Percentiles rank a stretch among this genome's conserved stretches.
These are phyloP conservation scores for Pachyseris speciosa DNA, from an alignment of 64 coral and sea anemone species.

Conservation along the genomic window DNA sequence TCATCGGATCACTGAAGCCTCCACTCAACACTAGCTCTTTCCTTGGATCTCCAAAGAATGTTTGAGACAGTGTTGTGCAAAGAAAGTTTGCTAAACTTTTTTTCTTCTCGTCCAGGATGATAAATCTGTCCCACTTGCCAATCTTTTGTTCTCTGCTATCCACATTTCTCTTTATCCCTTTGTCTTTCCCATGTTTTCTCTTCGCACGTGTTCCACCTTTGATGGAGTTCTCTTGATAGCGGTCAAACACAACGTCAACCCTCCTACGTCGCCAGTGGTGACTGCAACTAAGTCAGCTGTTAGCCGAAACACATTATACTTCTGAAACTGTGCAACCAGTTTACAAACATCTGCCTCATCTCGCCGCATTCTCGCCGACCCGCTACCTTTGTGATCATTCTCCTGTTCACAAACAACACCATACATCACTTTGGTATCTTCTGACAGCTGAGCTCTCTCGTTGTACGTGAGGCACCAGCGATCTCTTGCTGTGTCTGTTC, in stretches of 20 bases:
- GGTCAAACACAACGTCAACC: conserved; percentile 70
- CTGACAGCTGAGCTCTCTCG: conserved; percentile 57
- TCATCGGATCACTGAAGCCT: conserved; percentile 45
- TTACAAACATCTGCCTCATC: conserved; percentile 62
- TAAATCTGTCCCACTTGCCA: conserved; percentile 59
- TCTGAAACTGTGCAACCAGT: conserved; percentile 7
- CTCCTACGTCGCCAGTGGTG: conserved; percentile 53
- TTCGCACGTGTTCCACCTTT: conserved; percentile 47
- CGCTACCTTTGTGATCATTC: conserved; percentile 36
- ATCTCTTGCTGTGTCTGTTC: conserved; percentile 63
- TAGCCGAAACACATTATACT: conserved; percentile 11
- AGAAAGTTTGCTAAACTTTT: conserved; percentile 56
- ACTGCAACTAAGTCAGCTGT: conserved; percentile 49
- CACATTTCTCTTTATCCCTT: conserved; percentile 23
- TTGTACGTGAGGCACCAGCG: conserved; percentile 75
- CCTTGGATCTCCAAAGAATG: not conserved
- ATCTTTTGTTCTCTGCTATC: conserved; percentile 52
- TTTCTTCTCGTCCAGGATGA: conserved; percentile 58
- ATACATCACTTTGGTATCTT: conserved; percentile 81
- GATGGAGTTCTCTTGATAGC: conserved; percentile 49
- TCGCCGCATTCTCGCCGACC: conserved; percentile 15
- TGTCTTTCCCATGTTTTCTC: conserved; percentile 25
- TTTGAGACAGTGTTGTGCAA: conserved; percentile 42
- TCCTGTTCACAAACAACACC: not conserved
- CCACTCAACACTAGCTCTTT: conserved; percentile 61